Evolutionary conservation across 2,113 vertebrate genomes (phyloP), one percentile per base, ranked within the genome.

Genomic region (Actinemys pallida): DNA sequence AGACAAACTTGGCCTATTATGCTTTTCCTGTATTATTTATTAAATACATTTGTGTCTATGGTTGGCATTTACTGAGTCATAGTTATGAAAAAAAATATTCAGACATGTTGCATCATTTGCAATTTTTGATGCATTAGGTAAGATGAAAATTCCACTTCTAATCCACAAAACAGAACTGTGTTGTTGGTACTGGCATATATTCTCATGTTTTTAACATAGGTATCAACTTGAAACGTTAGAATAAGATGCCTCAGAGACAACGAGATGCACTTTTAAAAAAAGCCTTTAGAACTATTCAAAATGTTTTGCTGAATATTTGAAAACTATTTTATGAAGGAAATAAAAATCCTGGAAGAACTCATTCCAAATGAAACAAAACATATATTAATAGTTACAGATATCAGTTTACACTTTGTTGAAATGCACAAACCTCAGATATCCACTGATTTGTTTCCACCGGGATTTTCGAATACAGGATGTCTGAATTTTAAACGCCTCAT

Each of bases 391-490:
- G 8, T 69, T 27, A 31, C 57, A 22, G 53, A 54, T 54, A 54
- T 54, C 53, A 8, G 16, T n/a, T n/a, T n/a, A 69, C 35, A 39
- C 9, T 69, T 69, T 39, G 31, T 39, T 69, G 35, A 69, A 39
- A 39, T 90, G n/a, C 0, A 42, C 16, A 1, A 96, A 81, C 57
- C 65, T 65, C 42, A 59, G 31, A 87, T 84, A 89, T 95, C 81
- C 80, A 88, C 93, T 93, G 57, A 83, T 69, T 95, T 96, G 81
- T 98, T 92, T 97, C 89, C 92, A 84, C 86, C 59, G 45, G 24
- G 25, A 69, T 92, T 98, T 97, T 97, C 93, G 87, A 86, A 90
- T 93, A 88, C 95, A 95, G 92, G 94, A 91, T 87, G 14, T 83
- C 93, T 88, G 92, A 84, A 27, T 90, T 94, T 92, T 81, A 92